Evolutionary conservation across 1,140 invertebrate species (phyloP).

Genomic region (Calephelis nemesis): DNA sequence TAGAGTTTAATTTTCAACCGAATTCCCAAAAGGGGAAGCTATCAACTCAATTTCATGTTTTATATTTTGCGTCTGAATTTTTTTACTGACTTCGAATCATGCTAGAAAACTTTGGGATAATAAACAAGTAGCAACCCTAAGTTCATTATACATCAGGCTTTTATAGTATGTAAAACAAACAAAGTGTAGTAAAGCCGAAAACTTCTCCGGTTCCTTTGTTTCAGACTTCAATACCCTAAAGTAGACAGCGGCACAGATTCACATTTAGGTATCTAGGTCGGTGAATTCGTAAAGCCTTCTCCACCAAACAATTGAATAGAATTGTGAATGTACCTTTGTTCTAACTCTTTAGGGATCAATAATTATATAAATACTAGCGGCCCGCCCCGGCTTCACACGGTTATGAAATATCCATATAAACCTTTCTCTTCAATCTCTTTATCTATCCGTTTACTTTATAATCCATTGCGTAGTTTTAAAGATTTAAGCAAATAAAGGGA

Average conservation of each 20-base stretch:
- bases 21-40: too few relatives aligned
- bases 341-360: neutral
- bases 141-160: neutral
- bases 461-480: too few relatives aligned
- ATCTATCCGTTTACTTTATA: too few relatives aligned
- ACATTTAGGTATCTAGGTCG: slow-evolving; percentile 32
- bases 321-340: slow-evolving; percentile 2
- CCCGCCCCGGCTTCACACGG: too few relatives aligned
- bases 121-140: neutral
- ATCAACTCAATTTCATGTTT: too few relatives aligned
- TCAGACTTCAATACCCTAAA: slow-evolving; percentile 31
- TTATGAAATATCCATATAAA: too few relatives aligned
- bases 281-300: slow-evolving; percentile 15
- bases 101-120: neutral
- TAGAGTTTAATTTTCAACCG: too few relatives aligned
- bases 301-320: slow-evolving; percentile 1
- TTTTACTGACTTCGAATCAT: too few relatives aligned
- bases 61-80: too few relatives aligned
- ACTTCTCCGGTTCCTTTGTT: slow-evolving; percentile 35
- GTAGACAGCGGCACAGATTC: slow-evolving; percentile 31
- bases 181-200: slow-evolving; percentile 22
- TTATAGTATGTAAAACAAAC: slow-evolving; percentile 12
- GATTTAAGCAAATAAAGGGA: too few relatives aligned
- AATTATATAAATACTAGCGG: neutral
- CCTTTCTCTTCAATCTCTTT: too few relatives aligned